A percentile compares a stretch with the other conserved stretches of the same genome.
phyloP scores from a whole-genome alignment of 1,140 invertebrate species.

The Acromyrmex heyeri region DNA sequence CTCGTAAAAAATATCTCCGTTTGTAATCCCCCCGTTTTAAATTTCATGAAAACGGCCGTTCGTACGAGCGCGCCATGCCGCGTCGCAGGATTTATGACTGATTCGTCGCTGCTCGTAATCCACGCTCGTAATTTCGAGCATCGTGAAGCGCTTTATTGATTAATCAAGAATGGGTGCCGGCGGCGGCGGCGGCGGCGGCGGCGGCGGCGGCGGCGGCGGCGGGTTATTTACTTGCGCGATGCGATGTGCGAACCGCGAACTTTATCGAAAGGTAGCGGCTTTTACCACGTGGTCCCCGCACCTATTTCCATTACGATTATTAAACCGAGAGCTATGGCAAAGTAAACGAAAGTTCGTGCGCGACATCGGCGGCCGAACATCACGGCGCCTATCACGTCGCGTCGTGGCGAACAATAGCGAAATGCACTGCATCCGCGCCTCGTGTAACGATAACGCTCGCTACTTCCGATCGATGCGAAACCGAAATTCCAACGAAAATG shows the following conservation, averaged over 20 bases:
- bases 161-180: constrained; percentile 53
- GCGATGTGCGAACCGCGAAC: background rate
- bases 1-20: constrained; percentile 61
- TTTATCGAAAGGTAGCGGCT: constrained; percentile 32
- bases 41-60: constrained; percentile 58
- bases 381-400: background rate
- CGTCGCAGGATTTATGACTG: constrained; percentile 47
- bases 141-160: constrained; percentile 53
- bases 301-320: constrained; percentile 60
- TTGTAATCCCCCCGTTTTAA: constrained; percentile 56
- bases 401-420: constrained; percentile 30
- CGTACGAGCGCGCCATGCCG: constrained; percentile 2
- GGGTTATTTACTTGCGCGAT: constrained; percentile 39
- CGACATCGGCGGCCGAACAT: background rate
- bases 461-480: constrained; percentile 55
- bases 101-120: constrained; percentile 57
- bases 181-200: background rate
- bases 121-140: constrained; percentile 58
- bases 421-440: background rate
- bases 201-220: too few species aligned
- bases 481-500: constrained; percentile 52
- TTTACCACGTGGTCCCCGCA: constrained; percentile 31
- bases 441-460: constrained; percentile 8
- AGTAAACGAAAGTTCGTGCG: constrained; percentile 37
- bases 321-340: constrained; percentile 45